These are phyloP conservation scores for Rhopilema esculentum DNA, from an alignment of 30 jellyfish, hydroid and myxozoan genomes.

Conservation along the genomic window DNA sequence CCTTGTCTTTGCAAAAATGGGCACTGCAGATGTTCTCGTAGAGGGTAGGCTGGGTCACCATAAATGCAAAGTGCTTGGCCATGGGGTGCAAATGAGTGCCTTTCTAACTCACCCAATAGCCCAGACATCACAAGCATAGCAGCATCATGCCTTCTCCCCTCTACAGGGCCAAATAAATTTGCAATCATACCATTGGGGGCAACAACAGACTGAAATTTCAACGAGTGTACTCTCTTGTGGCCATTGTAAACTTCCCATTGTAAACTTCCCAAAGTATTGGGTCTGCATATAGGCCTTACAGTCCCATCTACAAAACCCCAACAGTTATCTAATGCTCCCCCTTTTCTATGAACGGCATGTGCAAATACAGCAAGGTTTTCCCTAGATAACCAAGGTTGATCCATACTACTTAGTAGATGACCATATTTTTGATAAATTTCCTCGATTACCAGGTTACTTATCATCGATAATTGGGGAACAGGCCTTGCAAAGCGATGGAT, in stretches of 20 bases:
- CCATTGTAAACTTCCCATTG: conserved; percentile 63
- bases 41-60: conserved; percentile 61
- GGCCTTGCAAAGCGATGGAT: conserved; percentile 41
- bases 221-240: conserved; percentile 56
- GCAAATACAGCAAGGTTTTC: conserved; percentile 14
- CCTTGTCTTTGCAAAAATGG: conserved; percentile 22
- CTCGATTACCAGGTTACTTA: neutral
- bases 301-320: conserved; percentile 68
- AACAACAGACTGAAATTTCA: conserved; percentile 54
- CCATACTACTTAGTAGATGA: neutral
- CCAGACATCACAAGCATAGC: conserved; percentile 39
- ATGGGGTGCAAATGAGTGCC: conserved; percentile 6
- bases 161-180: conserved; percentile 55
- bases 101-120: conserved; percentile 1
- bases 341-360: conserved; percentile 12
- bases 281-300: conserved; percentile 56
- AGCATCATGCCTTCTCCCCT: conserved; percentile 39
- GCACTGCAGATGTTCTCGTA: conserved; percentile 21
- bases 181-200: conserved; percentile 58
- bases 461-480: conserved; percentile 39
- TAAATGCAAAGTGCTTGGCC: conserved; percentile 34
- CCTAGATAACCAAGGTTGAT: conserved; percentile 31
- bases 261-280: neutral
- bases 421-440: conserved; percentile 17
- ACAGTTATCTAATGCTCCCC: conserved; percentile 57